Percentiles rank a stretch among this genome's conserved stretches.
Evolutionary conservation across 1,140 invertebrate genomes (phyloP).

Genomic region (Phymorhynchus buccinoides): DNA sequence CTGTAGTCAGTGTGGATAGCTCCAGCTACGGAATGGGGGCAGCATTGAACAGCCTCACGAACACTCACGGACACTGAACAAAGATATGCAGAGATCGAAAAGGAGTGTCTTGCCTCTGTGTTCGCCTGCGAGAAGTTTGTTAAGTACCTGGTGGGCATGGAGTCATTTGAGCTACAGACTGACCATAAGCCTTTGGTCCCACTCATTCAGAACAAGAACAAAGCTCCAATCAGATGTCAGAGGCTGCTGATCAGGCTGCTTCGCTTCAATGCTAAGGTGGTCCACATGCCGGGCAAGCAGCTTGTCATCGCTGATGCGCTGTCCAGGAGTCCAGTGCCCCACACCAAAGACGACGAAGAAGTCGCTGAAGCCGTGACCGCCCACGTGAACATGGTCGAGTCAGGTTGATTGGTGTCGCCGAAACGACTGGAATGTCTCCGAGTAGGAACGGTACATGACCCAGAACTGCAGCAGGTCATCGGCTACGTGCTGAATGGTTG

Average conservation of each 20-base stretch:
- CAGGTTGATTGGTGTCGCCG: too few relatives aligned
- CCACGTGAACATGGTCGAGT: too few relatives aligned
- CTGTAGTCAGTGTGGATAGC: constrained; percentile 46
- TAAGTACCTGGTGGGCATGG: constrained; percentile 73
- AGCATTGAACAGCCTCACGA: constrained; percentile 48
- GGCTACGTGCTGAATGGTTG: constrained; percentile 34
- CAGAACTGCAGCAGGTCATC: constrained; percentile 6
- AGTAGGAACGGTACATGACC: neutral
- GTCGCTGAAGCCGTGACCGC: too few relatives aligned
- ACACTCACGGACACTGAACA: constrained; percentile 65
- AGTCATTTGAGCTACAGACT: too few relatives aligned
- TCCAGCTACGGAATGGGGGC: constrained; percentile 54
- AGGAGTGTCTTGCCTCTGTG: constrained; percentile 75
- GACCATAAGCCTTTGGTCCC: constrained; percentile 70
- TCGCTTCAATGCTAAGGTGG: constrained; percentile 36
- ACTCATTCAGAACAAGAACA: constrained; percentile 44
- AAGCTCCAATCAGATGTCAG: constrained; percentile 46
- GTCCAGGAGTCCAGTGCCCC: constrained; percentile 39
- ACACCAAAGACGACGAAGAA: neutral
- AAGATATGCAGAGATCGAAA: constrained; percentile 76
- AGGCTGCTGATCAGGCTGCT: constrained; percentile 48
- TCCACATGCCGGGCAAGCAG: constrained; percentile 49
- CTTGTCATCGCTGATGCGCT: constrained; percentile 48
- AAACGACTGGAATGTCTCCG: too few relatives aligned
- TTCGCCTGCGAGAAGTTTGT: constrained; percentile 74